These are phyloP conservation scores for Caradrina clavipalpis DNA, from an alignment of 2,888 invertebrate genomes.

Conservation along the genomic window DNA sequence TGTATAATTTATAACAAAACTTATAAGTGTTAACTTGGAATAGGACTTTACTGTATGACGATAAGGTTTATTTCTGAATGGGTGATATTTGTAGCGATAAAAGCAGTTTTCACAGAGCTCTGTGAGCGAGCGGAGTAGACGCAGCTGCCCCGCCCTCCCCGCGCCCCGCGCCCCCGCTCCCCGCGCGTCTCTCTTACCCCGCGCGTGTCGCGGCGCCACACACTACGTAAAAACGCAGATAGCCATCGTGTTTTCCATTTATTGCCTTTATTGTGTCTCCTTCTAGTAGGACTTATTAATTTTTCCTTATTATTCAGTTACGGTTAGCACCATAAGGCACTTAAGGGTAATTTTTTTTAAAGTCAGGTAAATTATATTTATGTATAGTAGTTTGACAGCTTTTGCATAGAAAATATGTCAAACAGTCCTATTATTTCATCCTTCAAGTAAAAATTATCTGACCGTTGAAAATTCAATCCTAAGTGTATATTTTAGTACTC, in stretches of 20 bases:
- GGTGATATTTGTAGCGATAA: slow-evolving; percentile 73
- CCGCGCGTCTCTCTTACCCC: slow-evolving; percentile 75
- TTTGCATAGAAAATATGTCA: too few relatives aligned
- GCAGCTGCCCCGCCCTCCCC: slow-evolving; percentile 84
- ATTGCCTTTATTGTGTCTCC: slow-evolving; percentile 11
- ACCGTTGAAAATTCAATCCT: too few relatives aligned
- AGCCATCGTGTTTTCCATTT: neutral
- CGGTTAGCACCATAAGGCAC: too few relatives aligned
- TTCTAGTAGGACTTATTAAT: slow-evolving; percentile 3
- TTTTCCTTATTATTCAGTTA: neutral
- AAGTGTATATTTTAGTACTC: too few relatives aligned
- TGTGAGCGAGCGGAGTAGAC: slow-evolving; percentile 86
- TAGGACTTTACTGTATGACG: rapidly evolving
- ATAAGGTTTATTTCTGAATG: slow-evolving; percentile 65
- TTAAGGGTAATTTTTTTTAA: too few relatives aligned
- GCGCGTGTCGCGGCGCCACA: slow-evolving; percentile 86
- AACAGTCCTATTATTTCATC: too few relatives aligned
- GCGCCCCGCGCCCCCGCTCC: slow-evolving; percentile 63
- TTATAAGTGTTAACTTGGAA: slow-evolving; percentile 25
- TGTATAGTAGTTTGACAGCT: too few relatives aligned
- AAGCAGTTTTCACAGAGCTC: slow-evolving; percentile 85
- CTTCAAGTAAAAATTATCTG: too few relatives aligned
- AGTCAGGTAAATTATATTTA: too few relatives aligned
- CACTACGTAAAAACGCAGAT: slow-evolving; percentile 61
- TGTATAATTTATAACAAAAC: slow-evolving; percentile 50